Base-by-base conservation (phyloP, 2,797 vertebrate species). In the Pempheris klunzingeri region DNA sequence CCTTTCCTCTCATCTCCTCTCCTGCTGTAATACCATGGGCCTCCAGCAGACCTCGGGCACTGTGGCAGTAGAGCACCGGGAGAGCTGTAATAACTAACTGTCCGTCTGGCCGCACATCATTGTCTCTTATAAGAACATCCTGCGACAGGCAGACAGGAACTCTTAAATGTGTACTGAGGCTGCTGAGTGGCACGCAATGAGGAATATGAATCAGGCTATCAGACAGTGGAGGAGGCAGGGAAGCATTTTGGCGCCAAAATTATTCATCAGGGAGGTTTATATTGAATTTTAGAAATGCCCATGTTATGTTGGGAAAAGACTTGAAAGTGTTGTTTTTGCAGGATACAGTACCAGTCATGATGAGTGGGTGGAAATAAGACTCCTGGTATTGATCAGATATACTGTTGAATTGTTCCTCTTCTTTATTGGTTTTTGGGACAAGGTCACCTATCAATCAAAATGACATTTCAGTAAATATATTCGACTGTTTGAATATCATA, bases 301-400 rank as follows among this genome's bases (percentile, higher is more conserved):
- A 3, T 46, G 11, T 53, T 49, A 20, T 41, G 60, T 18, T 53
- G 64, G 18, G 22, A 47, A 60, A 79, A 49, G 36, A 22, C 6
- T 26, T 34, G 5, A 58, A 34, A 28, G 20, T 20, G 20, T 53
- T 34, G 12, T 57, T 70, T 22, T 7, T 54, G 57, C 7, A 61
- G 43, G 41, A 61, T 34, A 62, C 57, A 30, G 24, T 96, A 99
- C 98, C 97, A 60, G 91, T 96, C 85, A 99, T 95, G 73, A 87
- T 80, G 73, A 97, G 91, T 0, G 97, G 95, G 15, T 97, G 97
- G 92, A 99, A 99, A 90, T 95, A 94, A 58, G 96, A 86, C 89
- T 97, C 96, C 57, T 94, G 95, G 92, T 98, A 97, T 78, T 97
- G 96, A 74, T 96, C 95, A 0, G 96, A 97, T 64, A 92, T 59